These are phyloP conservation scores for Threskiornis aethiopicus DNA, from an alignment of 2,797 vertebrate species.

Conservation along the genomic window DNA sequence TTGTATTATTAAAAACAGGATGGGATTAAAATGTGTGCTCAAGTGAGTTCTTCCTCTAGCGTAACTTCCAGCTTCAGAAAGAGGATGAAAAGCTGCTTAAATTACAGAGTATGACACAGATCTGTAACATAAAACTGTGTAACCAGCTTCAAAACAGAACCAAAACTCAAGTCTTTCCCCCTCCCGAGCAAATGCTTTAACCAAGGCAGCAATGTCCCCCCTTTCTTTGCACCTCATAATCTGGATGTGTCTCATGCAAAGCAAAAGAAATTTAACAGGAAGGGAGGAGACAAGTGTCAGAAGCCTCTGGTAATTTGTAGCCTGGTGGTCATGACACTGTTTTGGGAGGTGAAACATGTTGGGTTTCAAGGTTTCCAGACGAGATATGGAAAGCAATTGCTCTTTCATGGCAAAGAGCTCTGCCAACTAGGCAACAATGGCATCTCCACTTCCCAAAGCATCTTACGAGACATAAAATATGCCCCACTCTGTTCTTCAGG, in stretches of 20 bases:
- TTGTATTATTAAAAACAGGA: neutral
- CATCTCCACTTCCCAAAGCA: neutral
- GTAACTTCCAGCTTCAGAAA: neutral
- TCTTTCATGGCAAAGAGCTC: neutral
- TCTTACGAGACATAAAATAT: neutral
- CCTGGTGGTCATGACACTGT: neutral
- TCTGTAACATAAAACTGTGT: neutral
- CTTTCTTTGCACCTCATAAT: neutral
- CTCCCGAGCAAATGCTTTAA: neutral
- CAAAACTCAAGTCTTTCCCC: neutral
- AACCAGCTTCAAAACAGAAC: neutral
- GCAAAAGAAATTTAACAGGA: neutral
- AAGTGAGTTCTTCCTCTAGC: constrained; percentile 6
- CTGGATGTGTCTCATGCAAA: neutral
- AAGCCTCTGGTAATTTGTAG: neutral
- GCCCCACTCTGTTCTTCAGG: neutral
- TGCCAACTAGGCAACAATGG: neutral
- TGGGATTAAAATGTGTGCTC: neutral
- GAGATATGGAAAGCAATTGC: neutral
- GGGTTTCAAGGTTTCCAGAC: neutral
- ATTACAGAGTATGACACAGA: neutral
- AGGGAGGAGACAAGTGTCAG: constrained; percentile 1
- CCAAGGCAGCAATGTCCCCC: neutral
- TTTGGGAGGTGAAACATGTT: neutral
- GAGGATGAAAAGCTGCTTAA: neutral